Percentiles rank a stretch among this genome's conserved stretches.
phyloP scores from a whole-genome alignment of 2,888 invertebrate species.

The Monochamus alternatus region DNA sequence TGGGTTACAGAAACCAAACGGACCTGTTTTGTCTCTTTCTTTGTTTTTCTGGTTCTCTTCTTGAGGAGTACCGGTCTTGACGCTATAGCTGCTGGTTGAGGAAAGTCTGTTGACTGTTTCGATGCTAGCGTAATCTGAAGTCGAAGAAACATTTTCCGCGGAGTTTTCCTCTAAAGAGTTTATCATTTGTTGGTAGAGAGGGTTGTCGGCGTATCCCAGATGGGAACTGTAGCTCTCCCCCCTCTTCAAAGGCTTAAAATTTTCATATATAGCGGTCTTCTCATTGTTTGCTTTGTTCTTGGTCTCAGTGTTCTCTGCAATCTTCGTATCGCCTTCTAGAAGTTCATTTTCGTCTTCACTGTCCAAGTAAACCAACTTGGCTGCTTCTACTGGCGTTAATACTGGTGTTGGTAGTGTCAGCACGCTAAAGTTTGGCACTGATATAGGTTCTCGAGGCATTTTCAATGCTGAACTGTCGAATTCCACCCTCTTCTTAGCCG shows the following conservation, averaged over 20 bases:
- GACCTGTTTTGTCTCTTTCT: slow-evolving; percentile 66
- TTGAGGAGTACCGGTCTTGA: slow-evolving; percentile 68
- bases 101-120: slow-evolving; percentile 77
- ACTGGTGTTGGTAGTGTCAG: slow-evolving; percentile 78
- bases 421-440: slow-evolving; percentile 81
- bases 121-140: slow-evolving; percentile 85
- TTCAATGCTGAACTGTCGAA: slow-evolving; percentile 65
- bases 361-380: slow-evolving; percentile 80
- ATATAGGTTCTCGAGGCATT: slow-evolving; percentile 80
- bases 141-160: slow-evolving; percentile 77
- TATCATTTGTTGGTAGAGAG: slow-evolving; percentile 74
- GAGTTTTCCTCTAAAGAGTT: slow-evolving; percentile 74
- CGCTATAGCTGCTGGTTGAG: slow-evolving; percentile 71
- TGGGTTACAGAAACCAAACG: slow-evolving; percentile 83
- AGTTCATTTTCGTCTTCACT: slow-evolving; percentile 74
- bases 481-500: slow-evolving; percentile 65
- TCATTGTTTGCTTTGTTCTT: slow-evolving; percentile 45
- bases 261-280: slow-evolving; percentile 70
- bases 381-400: slow-evolving; percentile 79
- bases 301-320: slow-evolving; percentile 2
- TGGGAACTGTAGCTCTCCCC: slow-evolving; percentile 75
- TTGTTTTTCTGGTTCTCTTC: slow-evolving; percentile 64
- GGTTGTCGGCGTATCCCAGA: slow-evolving; percentile 71
- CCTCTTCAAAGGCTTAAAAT: slow-evolving; percentile 72
- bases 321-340: slow-evolving; percentile 36